phyloP scores from a whole-genome alignment of 2,113 vertebrate genomes.

The Drymodes brunneopygia region DNA sequence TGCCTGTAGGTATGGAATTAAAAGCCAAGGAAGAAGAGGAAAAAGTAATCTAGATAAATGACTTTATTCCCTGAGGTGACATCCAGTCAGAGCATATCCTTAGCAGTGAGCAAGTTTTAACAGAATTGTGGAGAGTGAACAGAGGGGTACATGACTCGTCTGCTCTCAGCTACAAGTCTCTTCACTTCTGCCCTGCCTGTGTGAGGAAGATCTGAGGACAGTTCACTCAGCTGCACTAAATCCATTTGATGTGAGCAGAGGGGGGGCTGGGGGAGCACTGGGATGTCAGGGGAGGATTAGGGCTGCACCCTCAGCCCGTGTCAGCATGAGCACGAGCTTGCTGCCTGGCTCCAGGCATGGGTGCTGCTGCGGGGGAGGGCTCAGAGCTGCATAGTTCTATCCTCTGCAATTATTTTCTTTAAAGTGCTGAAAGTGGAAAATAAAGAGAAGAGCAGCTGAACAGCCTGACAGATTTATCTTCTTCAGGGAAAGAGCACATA shows the following conservation, averaged over 20 bases:
- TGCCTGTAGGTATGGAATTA: conserved; percentile 83
- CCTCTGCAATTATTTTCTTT: conserved; percentile 67
- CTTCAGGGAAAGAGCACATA: conserved; percentile 28
- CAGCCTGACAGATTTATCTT: conserved; percentile 70
- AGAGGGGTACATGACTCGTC: conserved; percentile 58
- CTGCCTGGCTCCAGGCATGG: conserved; percentile 60
- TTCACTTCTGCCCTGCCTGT: conserved; percentile 50
- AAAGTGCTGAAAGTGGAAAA: conserved; percentile 64
- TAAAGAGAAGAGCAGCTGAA: conserved; percentile 52
- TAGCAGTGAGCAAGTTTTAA: conserved; percentile 82
- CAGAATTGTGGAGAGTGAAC: conserved; percentile 71
- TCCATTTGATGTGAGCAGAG: conserved; percentile 54
- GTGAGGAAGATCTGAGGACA: conserved; percentile 65
- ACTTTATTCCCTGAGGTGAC: conserved; percentile 78
- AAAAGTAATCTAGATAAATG: conserved; percentile 84
- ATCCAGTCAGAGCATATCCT: conserved; percentile 77
- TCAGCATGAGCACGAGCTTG: conserved; percentile 29
- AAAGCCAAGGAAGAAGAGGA: conserved; percentile 77
- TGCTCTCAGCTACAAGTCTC: conserved; percentile 59
- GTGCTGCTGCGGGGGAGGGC: conserved; percentile 25
- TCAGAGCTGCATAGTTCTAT: conserved; percentile 58
- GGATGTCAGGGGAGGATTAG: conserved; percentile 57
- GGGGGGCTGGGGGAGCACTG: conserved; percentile 6
- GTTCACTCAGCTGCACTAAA: conserved; percentile 70
- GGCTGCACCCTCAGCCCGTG: conserved; percentile 2